Percentiles rank a stretch among this genome's conserved stretches.
Conservation (phyloP, 2,797 vertebrate species). For the Bovichtus variegatus region DNA sequence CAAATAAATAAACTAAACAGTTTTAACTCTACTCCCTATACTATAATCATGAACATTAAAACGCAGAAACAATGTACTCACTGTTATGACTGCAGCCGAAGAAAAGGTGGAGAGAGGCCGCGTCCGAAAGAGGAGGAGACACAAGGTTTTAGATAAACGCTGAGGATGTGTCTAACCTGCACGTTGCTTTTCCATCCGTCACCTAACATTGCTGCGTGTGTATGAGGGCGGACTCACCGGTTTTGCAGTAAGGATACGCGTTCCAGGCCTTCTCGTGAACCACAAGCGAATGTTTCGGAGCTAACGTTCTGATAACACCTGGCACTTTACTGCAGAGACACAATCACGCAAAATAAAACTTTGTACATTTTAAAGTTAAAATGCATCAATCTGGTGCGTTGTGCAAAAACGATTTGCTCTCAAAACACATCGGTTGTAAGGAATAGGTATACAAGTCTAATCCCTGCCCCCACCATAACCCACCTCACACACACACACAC, state of each 20-base stretch:
- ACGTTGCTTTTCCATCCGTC: too few relatives aligned
- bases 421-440: too few relatives aligned
- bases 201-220: too few relatives aligned
- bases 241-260: slow-evolving; percentile 97
- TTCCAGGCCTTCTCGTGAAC: slow-evolving; percentile 98
- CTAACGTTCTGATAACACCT: slow-evolving; percentile 86
- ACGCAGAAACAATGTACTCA: slow-evolving; percentile 62
- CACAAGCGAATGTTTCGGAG: slow-evolving; percentile 91
- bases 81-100: slow-evolving; percentile 75
- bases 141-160: neutral
- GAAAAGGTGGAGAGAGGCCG: neutral
- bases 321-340: slow-evolving; percentile 92
- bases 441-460: too few relatives aligned
- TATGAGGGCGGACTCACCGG: slow-evolving; percentile 84
- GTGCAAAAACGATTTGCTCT: too few relatives aligned
- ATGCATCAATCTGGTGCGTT: too few relatives aligned
- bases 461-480: too few relatives aligned
- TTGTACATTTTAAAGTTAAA: too few relatives aligned
- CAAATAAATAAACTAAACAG: too few relatives aligned
- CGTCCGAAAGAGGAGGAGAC: slow-evolving; percentile 22
- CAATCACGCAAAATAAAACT: neutral
- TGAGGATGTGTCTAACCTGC: too few relatives aligned
- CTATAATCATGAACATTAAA: neutral
- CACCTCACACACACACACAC: too few relatives aligned
- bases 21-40: neutral